A percentile compares a stretch with the other conserved stretches of the same genome.
phyloP scores from a whole-genome alignment of 2,888 invertebrate species.

The Monopis laevigella region DNA sequence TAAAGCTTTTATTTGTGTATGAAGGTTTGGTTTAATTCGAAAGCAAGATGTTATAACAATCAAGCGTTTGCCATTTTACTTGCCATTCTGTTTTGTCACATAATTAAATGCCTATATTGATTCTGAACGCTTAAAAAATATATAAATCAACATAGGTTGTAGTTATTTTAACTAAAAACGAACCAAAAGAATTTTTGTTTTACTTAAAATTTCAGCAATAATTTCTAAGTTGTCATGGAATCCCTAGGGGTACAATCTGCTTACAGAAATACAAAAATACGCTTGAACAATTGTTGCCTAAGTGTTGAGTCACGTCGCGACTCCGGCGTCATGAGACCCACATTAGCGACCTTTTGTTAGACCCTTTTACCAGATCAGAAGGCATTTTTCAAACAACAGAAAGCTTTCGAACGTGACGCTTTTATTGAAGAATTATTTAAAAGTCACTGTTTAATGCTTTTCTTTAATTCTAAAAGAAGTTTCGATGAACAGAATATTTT shows the following conservation, averaged over 20 bases:
- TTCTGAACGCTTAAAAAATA: too few relatives aligned
- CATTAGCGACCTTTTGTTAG: slow-evolving; percentile 12
- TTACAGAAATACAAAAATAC: slow-evolving; percentile 12
- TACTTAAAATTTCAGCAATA: too few relatives aligned
- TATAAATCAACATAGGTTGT: too few relatives aligned
- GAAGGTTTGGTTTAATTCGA: too few relatives aligned
- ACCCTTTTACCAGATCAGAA: slow-evolving; percentile 12
- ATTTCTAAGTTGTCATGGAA: slow-evolving; percentile 3
- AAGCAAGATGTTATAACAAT: too few relatives aligned
- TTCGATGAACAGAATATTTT: too few relatives aligned
- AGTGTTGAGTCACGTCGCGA: slow-evolving; percentile 11
- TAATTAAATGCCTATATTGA: too few relatives aligned
- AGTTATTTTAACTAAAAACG: too few relatives aligned
- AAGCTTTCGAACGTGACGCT: slow-evolving; percentile 12
- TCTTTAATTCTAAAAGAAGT: background rate
- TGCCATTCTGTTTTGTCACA: too few relatives aligned
- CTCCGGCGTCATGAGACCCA: slow-evolving; percentile 12
- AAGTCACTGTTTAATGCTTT: slow-evolving; percentile 5
- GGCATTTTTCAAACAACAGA: slow-evolving; percentile 12
- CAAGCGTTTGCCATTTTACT: too few relatives aligned
- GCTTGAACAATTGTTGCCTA: slow-evolving; percentile 12
- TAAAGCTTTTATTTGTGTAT: too few relatives aligned
- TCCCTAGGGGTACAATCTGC: slow-evolving; percentile 7
- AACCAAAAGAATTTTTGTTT: too few relatives aligned
- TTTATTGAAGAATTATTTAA: slow-evolving; percentile 9